Evolutionary conservation across 2,797 vertebrate species (phyloP).

Genomic region (Fistularia tabacaria): DNA sequence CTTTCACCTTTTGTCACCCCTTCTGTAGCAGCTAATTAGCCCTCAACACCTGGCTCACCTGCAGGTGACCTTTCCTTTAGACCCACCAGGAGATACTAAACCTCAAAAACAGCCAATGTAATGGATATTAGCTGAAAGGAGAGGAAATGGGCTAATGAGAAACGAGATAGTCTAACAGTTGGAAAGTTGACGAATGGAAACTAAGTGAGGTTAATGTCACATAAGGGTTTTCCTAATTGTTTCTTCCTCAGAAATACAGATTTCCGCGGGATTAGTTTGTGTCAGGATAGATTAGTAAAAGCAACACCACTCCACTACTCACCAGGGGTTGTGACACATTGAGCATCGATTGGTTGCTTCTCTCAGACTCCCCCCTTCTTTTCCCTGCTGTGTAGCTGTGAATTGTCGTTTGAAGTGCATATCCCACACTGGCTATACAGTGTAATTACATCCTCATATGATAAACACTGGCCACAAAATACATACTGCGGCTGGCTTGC

Average conservation of each 20-base stretch:
- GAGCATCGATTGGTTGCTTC: constrained; percentile 32
- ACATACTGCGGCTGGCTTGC: no score
- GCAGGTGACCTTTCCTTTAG: constrained; percentile 30
- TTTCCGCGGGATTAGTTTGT: constrained; percentile 49
- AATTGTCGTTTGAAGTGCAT: constrained; percentile 3
- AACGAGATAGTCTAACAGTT: constrained; percentile 6
- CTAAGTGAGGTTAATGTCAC: not conserved
- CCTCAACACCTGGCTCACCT: constrained; percentile 30
- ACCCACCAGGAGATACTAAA: constrained; percentile 10
- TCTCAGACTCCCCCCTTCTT: constrained; percentile 2
- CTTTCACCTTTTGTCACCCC: constrained; percentile 14
- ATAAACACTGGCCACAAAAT: no score
- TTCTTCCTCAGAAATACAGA: constrained; percentile 36
- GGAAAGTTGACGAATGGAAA: not conserved
- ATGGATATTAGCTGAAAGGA: not conserved
- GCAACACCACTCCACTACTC: constrained; percentile 30
- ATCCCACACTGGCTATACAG: no score
- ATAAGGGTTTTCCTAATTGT: not conserved
- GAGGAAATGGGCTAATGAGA: constrained; percentile 6
- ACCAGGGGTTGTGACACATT: constrained; percentile 41
- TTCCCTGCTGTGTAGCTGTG: constrained; percentile 1
- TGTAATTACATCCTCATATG: no score
- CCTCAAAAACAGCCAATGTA: not conserved
- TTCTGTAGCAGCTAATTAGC: constrained; percentile 26
- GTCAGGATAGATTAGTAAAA: constrained; percentile 56